Percentiles rank a stretch among this genome's conserved stretches.
phyloP scores from a whole-genome alignment of 2,888 invertebrate genomes.

The Eudemis profundana region DNA sequence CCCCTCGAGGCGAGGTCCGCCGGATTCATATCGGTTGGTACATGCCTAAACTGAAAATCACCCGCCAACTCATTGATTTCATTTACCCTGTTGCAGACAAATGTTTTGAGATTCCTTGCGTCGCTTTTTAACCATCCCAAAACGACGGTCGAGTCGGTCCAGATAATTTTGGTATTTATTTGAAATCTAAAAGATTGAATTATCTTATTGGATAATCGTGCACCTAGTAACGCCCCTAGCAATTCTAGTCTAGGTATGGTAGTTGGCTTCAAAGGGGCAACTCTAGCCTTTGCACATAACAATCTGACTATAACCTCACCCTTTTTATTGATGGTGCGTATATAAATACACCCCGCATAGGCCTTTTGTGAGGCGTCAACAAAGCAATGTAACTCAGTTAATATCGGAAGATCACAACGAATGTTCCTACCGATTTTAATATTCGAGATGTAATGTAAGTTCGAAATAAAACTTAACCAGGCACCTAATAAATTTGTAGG shows the following conservation, averaged over 20 bases:
- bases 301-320: constrained; percentile 28
- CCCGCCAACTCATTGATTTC: constrained; percentile 5
- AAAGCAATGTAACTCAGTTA: constrained; percentile 44
- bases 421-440: too few species aligned
- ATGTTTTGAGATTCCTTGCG: not conserved
- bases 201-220: not conserved
- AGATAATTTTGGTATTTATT: not conserved
- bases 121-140: constrained; percentile 3
- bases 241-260: constrained; percentile 49
- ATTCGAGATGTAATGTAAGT: too few species aligned
- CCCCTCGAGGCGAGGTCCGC: constrained; percentile 6
- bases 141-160: constrained; percentile 3
- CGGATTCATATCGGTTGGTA: not conserved
- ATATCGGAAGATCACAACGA: too few species aligned
- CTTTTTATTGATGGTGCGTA: constrained; percentile 24
- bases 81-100: not conserved
- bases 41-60: not conserved
- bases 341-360: constrained; percentile 44
- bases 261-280: constrained; percentile 46
- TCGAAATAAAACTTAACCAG: too few species aligned
- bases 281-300: constrained; percentile 46
- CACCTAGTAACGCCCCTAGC: constrained; percentile 45
- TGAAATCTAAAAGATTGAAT: not conserved
- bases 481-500: too few species aligned
- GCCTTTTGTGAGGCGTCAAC: constrained; percentile 43